Conservation (phyloP, 2,113 vertebrate species). For the Python bivittatus region DNA sequence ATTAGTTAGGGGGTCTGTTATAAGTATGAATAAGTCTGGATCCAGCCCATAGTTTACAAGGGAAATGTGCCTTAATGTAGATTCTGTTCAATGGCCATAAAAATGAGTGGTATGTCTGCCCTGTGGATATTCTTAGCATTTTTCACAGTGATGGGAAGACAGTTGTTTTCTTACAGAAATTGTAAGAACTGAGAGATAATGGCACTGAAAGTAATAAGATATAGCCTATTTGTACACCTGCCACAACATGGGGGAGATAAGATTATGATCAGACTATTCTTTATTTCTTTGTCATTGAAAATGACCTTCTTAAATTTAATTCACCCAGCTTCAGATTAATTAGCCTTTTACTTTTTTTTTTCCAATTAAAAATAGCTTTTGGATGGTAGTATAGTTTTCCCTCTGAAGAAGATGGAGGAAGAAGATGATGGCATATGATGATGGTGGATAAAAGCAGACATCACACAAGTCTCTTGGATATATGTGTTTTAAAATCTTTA, state of each 20-base stretch:
- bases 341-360: background rate
- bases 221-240: background rate
- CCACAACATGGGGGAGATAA: background rate
- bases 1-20: background rate
- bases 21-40: background rate
- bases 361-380: background rate
- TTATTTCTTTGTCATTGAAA: fast-evolving
- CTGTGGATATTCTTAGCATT: background rate
- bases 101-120: background rate
- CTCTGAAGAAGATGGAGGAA: background rate
- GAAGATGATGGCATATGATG: background rate
- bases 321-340: background rate
- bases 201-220: background rate
- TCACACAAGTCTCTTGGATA: background rate
- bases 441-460: background rate
- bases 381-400: background rate
- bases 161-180: background rate
- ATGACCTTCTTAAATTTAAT: background rate
- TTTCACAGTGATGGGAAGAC: background rate
- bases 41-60: background rate
- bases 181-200: background rate
- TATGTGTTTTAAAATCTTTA: background rate
- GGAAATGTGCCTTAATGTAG: background rate
- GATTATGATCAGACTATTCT: background rate
- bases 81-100: background rate